Conservation (phyloP, 2,888 invertebrate species). For the Himalopsyche tibetana region DNA sequence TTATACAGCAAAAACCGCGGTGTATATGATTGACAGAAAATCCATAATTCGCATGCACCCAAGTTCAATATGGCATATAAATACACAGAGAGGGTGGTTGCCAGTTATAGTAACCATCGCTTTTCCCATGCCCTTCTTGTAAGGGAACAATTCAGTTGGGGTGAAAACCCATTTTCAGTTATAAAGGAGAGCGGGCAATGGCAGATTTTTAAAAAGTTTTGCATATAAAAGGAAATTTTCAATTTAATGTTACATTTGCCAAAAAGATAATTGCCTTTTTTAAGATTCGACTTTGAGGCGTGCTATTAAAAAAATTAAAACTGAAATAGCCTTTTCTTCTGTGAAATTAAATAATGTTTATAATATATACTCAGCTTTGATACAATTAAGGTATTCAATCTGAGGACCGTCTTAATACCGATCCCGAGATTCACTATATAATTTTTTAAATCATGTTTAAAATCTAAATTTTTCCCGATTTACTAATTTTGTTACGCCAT, state of each 20-base stretch:
- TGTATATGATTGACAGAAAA: conserved; percentile 6
- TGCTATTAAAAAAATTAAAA: not conserved
- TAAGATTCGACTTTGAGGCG: conserved; percentile 15
- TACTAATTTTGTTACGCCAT: too few relatives aligned
- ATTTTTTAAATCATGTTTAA: too few relatives aligned
- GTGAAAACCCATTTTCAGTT: conserved; percentile 19
- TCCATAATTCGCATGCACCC: conserved; percentile 24
- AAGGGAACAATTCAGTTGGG: conserved; percentile 22
- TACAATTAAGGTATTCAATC: not conserved
- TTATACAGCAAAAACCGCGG: too few relatives aligned
- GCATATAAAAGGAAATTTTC: conserved; percentile 34
- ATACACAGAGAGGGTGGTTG: not conserved
- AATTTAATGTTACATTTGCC: conserved; percentile 23
- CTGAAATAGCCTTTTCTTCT: not conserved
- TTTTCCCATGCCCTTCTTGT: not conserved
- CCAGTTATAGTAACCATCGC: not conserved
- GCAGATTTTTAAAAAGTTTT: conserved; percentile 34
- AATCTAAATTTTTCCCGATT: too few relatives aligned
- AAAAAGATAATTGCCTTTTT: conserved; percentile 20
- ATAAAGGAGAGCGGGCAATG: conserved; percentile 8
- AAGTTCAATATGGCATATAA: conserved; percentile 1
- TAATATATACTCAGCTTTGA: not conserved
- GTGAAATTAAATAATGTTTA: not conserved
- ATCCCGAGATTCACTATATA: too few relatives aligned
- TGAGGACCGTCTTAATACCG: too few relatives aligned